Evolutionary conservation across 2,797 vertebrate species (phyloP), one percentile per base, ranked within the genome.

Genomic region (Catharus ustulatus): DNA sequence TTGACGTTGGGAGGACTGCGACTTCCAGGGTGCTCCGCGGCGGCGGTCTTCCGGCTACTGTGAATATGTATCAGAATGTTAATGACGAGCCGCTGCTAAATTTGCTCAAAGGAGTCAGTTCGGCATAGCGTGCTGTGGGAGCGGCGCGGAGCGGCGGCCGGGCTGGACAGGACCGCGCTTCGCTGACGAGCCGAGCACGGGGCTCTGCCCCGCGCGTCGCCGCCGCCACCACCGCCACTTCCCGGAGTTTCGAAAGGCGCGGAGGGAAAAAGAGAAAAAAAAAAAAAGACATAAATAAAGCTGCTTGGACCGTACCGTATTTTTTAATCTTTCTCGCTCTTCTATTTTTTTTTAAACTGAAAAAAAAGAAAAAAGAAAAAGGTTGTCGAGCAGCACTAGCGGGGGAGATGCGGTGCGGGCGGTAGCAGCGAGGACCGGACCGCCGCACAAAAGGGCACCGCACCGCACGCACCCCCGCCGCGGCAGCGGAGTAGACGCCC

Each of bases 41-140:
- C 66, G 84, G 93, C 55, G 61, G 68, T 95, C 68, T 88, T 64
- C 91, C 92, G 97, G 97, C 96, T 92, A 95, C 96, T 96, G 97
- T 98, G 98, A 98, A 98, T 98, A 98, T 99, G 98, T 98, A 98
- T 98, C 98, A 98, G 98, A 97, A 98, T 98, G 98, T 98, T 98
- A 98, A 98, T 98, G 98, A 98, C 97, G 97, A 97, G 98, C 96
- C 91, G 98, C 98, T 98, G 98, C 98, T 98, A 98, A 98, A 98
- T 98, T 98, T 98, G 98, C 97, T 98, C 98, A 97, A 98, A 97
- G 97, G 97, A 98, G 97, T 97, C 96, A 98, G 97, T 96, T 95
- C 97, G 97, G 96, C 98, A 96, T 97, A 98, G 97, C 96, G 97
- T 93, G 98, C 95, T 91, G 97, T 96, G 94, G 96, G 98, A 98